A percentile compares a stretch with the other conserved stretches of the same genome.
phyloP scores from a whole-genome alignment of 2,113 vertebrate genomes.

The Cochlearius cochlearius region DNA sequence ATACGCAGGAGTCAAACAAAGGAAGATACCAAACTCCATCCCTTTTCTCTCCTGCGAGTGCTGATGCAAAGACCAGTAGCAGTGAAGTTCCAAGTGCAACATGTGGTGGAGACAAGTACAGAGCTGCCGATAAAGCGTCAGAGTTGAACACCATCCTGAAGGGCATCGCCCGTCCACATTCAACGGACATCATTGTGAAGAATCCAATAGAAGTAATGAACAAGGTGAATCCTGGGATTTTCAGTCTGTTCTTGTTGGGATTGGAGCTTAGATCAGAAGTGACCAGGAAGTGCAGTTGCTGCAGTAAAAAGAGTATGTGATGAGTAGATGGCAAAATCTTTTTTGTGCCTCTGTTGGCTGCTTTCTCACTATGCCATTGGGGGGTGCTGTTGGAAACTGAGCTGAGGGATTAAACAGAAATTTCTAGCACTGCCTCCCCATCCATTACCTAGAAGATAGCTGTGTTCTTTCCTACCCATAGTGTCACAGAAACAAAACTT shows the following conservation, averaged over 20 bases:
- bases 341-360: background rate
- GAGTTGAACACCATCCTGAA: background rate
- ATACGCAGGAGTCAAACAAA: accelerated
- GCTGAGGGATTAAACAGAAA: background rate
- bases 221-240: slow-evolving; percentile 31
- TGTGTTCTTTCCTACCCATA: background rate
- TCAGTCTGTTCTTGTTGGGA: background rate
- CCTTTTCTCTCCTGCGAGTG: background rate
- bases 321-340: background rate
- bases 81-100: background rate
- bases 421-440: background rate
- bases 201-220: background rate
- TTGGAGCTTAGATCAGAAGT: background rate
- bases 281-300: background rate
- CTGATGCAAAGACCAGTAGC: background rate
- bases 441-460: background rate
- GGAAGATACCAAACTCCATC: background rate
- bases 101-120: background rate
- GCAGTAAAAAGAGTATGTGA: background rate
- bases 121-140: accelerated
- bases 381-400: background rate
- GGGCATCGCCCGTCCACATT: background rate
- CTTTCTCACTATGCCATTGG: background rate
- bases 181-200: background rate
- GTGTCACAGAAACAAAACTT: background rate